Percentiles rank a stretch among this genome's conserved stretches.
Conservation (phyloP, 2,797 vertebrate genomes). For the Rhodeus uyekii region DNA sequence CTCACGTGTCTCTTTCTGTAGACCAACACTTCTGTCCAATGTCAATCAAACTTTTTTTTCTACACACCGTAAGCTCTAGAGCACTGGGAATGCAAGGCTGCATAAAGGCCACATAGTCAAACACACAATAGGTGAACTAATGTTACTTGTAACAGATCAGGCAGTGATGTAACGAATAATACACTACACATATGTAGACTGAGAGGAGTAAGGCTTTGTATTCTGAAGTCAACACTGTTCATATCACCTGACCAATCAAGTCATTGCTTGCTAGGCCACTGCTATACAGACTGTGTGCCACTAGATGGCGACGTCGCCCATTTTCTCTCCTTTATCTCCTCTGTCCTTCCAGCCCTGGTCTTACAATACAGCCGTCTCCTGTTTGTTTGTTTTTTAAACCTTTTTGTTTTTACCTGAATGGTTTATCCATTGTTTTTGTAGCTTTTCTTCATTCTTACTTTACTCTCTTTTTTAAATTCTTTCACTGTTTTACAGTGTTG, state of each 20-base stretch:
- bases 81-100: conserved; percentile 40
- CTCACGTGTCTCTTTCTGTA: conserved; percentile 83
- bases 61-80: conserved; percentile 27
- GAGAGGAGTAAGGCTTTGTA: conserved; percentile 76
- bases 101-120: neutral
- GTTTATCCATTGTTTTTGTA: neutral
- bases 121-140: conserved; percentile 31
- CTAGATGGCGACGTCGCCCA: conserved; percentile 20
- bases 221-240: conserved; percentile 67
- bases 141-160: conserved; percentile 7
- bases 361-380: conserved; percentile 26
- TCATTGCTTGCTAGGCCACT: conserved; percentile 60
- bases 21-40: conserved; percentile 77
- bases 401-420: neutral
- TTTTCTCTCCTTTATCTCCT: conserved; percentile 19
- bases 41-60: conserved; percentile 56
- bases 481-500: neutral
- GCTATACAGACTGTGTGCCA: conserved; percentile 55
- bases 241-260: conserved; percentile 15
- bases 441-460: neutral
- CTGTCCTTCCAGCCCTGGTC: conserved; percentile 36
- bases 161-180: conserved; percentile 17
- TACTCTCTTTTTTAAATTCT: neutral
- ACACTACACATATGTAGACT: conserved; percentile 9
- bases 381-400: conserved; percentile 6